Evolutionary conservation across 2,113 vertebrate species (phyloP).

Genomic region (Ammospiza nelsoni): DNA sequence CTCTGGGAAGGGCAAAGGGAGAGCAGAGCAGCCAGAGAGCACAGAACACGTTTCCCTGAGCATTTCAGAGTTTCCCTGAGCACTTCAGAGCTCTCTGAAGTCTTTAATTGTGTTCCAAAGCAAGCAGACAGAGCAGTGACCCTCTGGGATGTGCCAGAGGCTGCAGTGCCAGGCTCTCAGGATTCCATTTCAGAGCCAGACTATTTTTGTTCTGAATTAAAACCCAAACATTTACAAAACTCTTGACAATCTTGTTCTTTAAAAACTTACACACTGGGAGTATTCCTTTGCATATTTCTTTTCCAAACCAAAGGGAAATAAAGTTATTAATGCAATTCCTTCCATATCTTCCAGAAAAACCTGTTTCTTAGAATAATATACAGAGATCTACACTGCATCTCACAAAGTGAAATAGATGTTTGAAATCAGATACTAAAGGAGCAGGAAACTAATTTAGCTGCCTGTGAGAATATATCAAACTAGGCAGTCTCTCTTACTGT

Average conservation of each 20-base stretch:
- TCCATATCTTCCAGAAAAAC: background rate
- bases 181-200: background rate
- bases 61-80: too few relatives aligned
- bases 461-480: background rate
- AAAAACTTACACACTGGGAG: background rate
- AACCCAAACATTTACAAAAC: background rate
- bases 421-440: background rate
- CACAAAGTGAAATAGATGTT: background rate
- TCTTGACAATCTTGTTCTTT: background rate
- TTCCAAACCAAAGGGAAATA: background rate
- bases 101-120: background rate
- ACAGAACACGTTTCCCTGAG: background rate
- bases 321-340: background rate
- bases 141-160: background rate
- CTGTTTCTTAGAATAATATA: background rate
- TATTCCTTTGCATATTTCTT: background rate
- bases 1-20: background rate
- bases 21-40: background rate
- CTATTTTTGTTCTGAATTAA: constrained; percentile 1
- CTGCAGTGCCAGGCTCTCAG: background rate
- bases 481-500: background rate
- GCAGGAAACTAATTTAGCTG: background rate
- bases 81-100: background rate
- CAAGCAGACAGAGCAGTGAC: background rate
- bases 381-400: background rate